A percentile compares a stretch with the other conserved stretches of the same genome.
These are phyloP conservation scores for Archocentrus centrarchus DNA, from an alignment of 2,113 vertebrate genomes.

Conservation along the genomic window DNA sequence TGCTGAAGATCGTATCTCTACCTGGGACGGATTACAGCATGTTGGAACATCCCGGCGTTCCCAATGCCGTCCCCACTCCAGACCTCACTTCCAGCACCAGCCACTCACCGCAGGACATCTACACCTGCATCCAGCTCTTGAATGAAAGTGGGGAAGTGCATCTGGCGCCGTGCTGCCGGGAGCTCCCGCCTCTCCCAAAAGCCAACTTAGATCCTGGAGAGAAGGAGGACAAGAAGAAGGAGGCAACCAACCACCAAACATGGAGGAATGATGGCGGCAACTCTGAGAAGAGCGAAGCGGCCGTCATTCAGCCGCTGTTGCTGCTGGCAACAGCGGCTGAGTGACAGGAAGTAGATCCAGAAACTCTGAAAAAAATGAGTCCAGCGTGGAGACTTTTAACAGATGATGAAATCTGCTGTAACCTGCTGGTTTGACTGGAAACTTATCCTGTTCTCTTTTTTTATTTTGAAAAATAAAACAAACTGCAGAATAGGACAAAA, in stretches of 20 bases:
- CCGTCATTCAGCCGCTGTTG: constrained; percentile 52
- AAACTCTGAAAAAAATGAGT: not conserved
- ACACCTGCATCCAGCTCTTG: no score
- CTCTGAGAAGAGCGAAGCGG: constrained; percentile 28
- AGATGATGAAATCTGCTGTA: not conserved
- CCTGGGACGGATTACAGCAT: constrained; percentile 69
- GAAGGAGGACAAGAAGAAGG: constrained; percentile 27
- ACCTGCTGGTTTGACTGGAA: not conserved
- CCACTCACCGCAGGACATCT: not conserved
- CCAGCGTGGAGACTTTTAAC: not conserved
- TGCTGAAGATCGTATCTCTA: constrained; percentile 21
- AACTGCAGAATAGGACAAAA: no score
- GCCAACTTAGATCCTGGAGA: not conserved
- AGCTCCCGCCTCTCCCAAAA: not conserved
- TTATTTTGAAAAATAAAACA: not conserved
- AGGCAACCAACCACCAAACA: constrained; percentile 11
- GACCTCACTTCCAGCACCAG: not conserved
- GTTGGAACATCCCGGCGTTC: constrained; percentile 1
- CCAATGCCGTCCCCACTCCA: not conserved
- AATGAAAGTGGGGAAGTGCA: no score
- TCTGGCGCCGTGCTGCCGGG: no score
- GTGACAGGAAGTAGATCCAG: not conserved
- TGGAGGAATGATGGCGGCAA: not conserved
- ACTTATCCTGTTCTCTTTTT: not conserved
- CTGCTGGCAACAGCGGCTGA: constrained; percentile 27